Evolutionary conservation across 1,140 invertebrate genomes (phyloP), one percentile per base, ranked within the genome.

Genomic region (Trichonephila clavipes): DNA sequence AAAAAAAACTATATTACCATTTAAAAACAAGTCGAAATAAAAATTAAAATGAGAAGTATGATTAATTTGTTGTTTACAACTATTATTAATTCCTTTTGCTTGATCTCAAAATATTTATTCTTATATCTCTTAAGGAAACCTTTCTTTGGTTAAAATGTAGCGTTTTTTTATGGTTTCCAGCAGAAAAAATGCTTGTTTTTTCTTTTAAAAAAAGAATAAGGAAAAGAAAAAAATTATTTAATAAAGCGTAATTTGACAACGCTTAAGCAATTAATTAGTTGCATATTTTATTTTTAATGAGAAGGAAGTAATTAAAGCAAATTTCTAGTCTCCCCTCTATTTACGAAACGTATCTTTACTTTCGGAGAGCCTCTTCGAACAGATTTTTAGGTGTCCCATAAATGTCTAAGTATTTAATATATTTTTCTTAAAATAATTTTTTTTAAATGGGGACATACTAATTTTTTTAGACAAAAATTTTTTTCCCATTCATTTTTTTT

Each of bases 261-360:
- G 12, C 51, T 51, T 83, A 83, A 58, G 40, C 18, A 83, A 83
- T 83, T 83, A 83, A 83, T 83, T 83, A 83, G 18, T 83, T 83
- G 40, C 81, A 8, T 58, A 6, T 21, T 83, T 83, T 83, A 6
- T 19, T 58, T 21, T 6, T 58, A 21, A n/a, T 10, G 6, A 24
- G 18, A 18, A 83, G 21, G 81, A 83, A 83, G 81, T 83, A 83
- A 83, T 83, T 83, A 83, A 83, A 83, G 21, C 16, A 40, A 83
- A 83, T 51, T 83, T 83, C 12, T 16, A 51, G 51, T 51, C 6
- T 51, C 34, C 34, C 4, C 51, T 24, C 21, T 66, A 2, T 19
- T 66, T n/a, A 19, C 19, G 6, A n/a, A 44, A 58, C 18, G n/a
- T 21, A 44, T 51, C 44, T n/a, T 83, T 7, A 83, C 16, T 77